phyloP scores from a whole-genome alignment of 2,797 vertebrate species.

The Tokudaia tokunoshimensis region DNA sequence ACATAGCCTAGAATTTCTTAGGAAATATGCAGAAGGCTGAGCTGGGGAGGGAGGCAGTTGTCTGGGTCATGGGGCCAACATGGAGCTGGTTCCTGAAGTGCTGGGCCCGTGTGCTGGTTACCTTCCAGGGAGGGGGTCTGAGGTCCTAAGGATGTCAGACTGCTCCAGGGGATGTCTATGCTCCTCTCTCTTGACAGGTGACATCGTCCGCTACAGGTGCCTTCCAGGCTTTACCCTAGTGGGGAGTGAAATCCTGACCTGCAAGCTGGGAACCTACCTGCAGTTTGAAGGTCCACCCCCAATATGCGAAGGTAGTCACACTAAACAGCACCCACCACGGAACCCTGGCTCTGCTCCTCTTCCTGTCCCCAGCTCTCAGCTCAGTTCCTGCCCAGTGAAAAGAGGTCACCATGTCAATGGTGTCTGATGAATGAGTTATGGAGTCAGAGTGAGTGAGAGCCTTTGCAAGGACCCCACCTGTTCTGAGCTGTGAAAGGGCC shows the following conservation, averaged over 20 bases:
- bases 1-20: not conserved
- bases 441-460: not conserved
- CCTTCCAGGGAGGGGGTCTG: not conserved
- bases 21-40: not conserved
- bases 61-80: not conserved
- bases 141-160: not conserved
- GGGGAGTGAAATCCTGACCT: slow-evolving; percentile 96
- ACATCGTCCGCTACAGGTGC: slow-evolving; percentile 96
- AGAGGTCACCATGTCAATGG: not conserved
- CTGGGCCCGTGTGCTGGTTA: not conserved
- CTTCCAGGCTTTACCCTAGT: slow-evolving; percentile 95
- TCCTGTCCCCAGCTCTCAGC: not conserved
- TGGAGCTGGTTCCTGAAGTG: not conserved
- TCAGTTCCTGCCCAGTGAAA: not conserved
- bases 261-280: slow-evolving; percentile 94
- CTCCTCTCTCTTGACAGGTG: slow-evolving; percentile 89
- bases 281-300: slow-evolving; percentile 97
- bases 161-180: slow-evolving; percentile 17
- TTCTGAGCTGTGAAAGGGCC: not conserved
- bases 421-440: not conserved
- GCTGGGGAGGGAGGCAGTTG: not conserved
- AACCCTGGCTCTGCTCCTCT: not conserved
- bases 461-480: not conserved
- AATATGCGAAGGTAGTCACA: slow-evolving; percentile 94
- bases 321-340: not conserved